phyloP scores from a whole-genome alignment of 2,113 vertebrate species.

The Gulo gulo region DNA sequence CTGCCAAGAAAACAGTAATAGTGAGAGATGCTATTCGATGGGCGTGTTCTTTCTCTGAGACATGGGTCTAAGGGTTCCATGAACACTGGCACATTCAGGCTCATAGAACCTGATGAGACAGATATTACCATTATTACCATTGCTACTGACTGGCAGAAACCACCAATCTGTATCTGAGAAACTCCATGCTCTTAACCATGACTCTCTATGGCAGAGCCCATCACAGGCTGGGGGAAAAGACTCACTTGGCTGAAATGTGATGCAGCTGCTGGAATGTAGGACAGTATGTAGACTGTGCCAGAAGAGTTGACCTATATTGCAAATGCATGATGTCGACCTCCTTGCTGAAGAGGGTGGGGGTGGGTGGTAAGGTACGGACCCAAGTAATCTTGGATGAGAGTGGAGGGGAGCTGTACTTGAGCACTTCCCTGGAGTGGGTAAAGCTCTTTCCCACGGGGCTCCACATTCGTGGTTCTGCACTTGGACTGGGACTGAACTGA shows the following conservation, averaged over 20 bases:
- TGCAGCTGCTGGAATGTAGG: not conserved
- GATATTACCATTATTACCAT: not conserved
- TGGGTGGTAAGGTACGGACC: not conserved
- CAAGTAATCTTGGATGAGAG: not conserved
- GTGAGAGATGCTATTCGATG: not conserved
- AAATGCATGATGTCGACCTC: not conserved
- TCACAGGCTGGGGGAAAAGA: too few species aligned
- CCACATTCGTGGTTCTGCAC: not conserved
- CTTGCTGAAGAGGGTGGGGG: not conserved
- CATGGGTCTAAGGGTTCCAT: not conserved
- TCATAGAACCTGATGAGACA: not conserved
- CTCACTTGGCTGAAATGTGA: not conserved
- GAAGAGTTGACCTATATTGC: not conserved
- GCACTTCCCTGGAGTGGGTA: not conserved
- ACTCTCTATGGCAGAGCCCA: not conserved
- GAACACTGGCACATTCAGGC: not conserved
- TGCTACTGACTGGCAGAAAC: not conserved
- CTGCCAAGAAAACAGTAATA: not conserved
- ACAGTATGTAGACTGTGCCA: not conserved
- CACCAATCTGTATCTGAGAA: not conserved
- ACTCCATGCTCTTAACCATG: not conserved
- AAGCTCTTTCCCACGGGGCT: not conserved
- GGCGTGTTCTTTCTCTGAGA: not conserved
- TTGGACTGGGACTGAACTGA: not conserved
- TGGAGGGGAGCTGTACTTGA: not conserved